Base-by-base conservation (phyloP, 2,113 vertebrate species). In the Elgaria multicarinata region DNA sequence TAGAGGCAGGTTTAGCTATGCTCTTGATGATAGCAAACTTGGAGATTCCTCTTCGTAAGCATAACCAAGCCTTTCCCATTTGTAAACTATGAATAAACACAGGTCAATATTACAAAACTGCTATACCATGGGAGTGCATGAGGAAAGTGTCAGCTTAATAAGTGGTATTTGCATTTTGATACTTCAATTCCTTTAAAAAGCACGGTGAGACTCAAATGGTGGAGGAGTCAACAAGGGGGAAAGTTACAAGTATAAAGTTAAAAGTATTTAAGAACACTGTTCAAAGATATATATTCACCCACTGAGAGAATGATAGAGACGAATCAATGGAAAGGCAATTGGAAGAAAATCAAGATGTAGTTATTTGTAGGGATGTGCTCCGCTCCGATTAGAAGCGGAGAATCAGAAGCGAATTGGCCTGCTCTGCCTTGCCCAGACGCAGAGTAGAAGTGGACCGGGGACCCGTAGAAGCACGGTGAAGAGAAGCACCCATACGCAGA, bases 1-100 rank as follows among this genome's bases (percentile, higher is more conserved):
- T 16, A 44, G 0, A 71, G 64, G 75, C 87, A 76, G 0, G 0
- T 14, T 85, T 76, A 67, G 87, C 76, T 2, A 44, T 83, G 31
- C 0, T 3, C 26, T 88, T 22, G 81, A 12, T 20, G 3, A 55
- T 44, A 84, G 24, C 83, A 90, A 87, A 44, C 9, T 8, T 2
- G 16, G 0, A 18, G 36, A 3, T 0, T 33, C 39, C 28, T 20
- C 31, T 69, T 58, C 24, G 0, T 1, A 36, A 83, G 62, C 26
- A 12, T 31, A 28, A 46, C 74, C 81, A 6, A 14, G 46, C 74
- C 33, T 16, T 44, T 3, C 85, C 1, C 46, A 84, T 1, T 20
- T 62, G 1, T 2, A 13, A n/a, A 1, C 1, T 85, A 9, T 12
- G 55, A 20, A 55, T 64, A 13, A 71, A 67, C 6, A 44, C 55